Conservation (phyloP, 92 coral and sea anemone species). For the Bergia puertoricense region DNA sequence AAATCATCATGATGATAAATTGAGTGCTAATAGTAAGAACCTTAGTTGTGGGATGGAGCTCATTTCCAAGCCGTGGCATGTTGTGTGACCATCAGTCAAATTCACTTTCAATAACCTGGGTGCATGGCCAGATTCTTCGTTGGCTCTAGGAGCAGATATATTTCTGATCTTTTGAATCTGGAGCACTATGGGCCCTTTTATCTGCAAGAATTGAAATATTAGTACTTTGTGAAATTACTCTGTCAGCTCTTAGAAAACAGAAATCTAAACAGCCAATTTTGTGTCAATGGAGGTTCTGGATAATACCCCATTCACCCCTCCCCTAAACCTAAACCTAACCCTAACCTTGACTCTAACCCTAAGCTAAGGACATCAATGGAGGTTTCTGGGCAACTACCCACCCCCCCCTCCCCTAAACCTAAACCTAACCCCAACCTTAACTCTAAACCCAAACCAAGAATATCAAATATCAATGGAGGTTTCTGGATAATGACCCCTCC, state of each 20-base stretch:
- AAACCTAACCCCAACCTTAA: no score
- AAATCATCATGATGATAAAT: background rate
- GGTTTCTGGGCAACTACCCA: no score
- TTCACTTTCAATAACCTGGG: constrained; percentile 85
- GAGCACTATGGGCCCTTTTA: constrained; percentile 93
- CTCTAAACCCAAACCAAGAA: no score
- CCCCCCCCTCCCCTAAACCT: no score
- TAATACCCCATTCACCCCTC: no score
- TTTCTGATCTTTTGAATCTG: constrained; percentile 94
- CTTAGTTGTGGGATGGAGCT: constrained; percentile 82
- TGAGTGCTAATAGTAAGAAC: constrained; percentile 32
- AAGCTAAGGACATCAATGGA: no score
- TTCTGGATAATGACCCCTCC: no score
- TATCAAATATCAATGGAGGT: no score
- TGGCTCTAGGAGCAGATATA: constrained; percentile 92
- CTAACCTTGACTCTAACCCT: no score
- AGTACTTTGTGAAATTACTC: background rate
- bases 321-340: no score
- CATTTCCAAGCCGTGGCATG: constrained; percentile 82
- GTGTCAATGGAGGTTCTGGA: background rate
- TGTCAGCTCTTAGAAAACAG: no score
- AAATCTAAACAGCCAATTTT: background rate
- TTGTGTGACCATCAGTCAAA: constrained; percentile 90
- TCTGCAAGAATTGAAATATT: constrained; percentile 49
- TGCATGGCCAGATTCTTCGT: constrained; percentile 90